A percentile compares a stretch with the other conserved stretches of the same genome.
phyloP scores from a whole-genome alignment of 1,140 invertebrate species.

The Zaprionus nigranus region DNA sequence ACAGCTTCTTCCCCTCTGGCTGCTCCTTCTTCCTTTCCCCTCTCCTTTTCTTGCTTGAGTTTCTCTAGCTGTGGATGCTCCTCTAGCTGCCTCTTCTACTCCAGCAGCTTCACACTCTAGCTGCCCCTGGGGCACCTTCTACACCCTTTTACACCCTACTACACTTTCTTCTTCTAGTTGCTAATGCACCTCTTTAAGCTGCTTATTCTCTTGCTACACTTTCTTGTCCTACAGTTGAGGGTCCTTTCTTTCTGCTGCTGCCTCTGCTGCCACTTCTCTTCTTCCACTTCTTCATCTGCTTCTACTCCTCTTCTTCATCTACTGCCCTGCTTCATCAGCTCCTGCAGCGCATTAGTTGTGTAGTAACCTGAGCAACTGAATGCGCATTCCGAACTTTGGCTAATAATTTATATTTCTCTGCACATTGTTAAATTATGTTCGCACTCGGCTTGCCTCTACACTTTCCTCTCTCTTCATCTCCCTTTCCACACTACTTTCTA shows the following conservation, averaged over 20 bases:
- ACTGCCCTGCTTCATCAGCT: background rate
- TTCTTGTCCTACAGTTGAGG: background rate
- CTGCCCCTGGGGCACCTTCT: no score
- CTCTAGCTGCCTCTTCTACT: background rate
- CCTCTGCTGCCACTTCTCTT: background rate
- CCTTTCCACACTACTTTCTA: background rate
- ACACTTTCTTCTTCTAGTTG: background rate
- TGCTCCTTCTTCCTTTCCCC: no score
- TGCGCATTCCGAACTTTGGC: conserved; percentile 16
- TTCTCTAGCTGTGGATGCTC: no score
- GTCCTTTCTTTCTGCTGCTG: background rate
- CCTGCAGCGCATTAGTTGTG: background rate
- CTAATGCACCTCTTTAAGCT: background rate
- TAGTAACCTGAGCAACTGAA: conserved; percentile 45
- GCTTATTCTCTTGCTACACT: background rate
- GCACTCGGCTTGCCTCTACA: conserved; percentile 40
- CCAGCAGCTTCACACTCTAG: no score
- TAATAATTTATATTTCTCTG: conserved; percentile 39
- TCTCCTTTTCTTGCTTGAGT: no score
- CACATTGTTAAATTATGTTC: conserved; percentile 64
- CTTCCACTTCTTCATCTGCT: background rate
- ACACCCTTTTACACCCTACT: background rate
- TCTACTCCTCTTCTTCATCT: background rate
- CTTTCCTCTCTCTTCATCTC: background rate
- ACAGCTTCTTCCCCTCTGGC: no score